Evolutionary conservation across 2,113 vertebrate genomes (phyloP).

Genomic region (Rhodinocichla rosea): DNA sequence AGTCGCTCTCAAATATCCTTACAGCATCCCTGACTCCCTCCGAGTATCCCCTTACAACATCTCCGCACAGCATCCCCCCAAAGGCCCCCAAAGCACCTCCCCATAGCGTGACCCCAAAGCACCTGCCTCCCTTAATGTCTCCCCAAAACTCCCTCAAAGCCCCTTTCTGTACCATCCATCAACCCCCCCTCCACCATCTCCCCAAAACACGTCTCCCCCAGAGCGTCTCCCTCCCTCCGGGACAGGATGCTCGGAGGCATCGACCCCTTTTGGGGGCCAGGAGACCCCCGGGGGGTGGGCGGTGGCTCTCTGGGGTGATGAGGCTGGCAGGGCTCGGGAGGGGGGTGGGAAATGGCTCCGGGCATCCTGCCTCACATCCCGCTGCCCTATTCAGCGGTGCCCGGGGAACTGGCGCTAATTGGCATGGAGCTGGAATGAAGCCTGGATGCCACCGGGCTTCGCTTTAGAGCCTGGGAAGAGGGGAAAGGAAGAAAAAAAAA

Average conservation of each 20-base stretch:
- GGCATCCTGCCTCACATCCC: constrained; percentile 26
- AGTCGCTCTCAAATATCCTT: background rate
- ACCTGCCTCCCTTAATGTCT: too few species aligned
- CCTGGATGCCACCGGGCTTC: background rate
- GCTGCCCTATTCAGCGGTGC: background rate
- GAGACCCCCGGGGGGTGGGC: background rate
- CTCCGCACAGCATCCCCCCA: too few species aligned
- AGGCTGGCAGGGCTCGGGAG: background rate
- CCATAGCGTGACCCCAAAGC: background rate
- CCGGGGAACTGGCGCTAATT: constrained; percentile 1
- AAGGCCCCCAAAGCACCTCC: background rate
- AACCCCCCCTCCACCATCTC: too few species aligned
- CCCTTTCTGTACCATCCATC: background rate
- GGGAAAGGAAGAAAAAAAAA: too few species aligned
- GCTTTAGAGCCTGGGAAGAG: background rate
- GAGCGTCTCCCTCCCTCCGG: background rate
- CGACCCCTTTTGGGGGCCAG: background rate
- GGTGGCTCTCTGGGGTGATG: background rate
- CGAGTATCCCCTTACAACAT: too few species aligned
- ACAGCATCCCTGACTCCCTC: background rate
- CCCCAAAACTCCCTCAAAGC: background rate
- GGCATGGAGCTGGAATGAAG: constrained; percentile 10
- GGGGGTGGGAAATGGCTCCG: background rate
- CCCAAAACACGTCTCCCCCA: background rate
- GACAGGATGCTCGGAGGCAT: background rate